Conservation (phyloP, 2,113 vertebrate genomes). For the Burhinus oedicnemus region DNA sequence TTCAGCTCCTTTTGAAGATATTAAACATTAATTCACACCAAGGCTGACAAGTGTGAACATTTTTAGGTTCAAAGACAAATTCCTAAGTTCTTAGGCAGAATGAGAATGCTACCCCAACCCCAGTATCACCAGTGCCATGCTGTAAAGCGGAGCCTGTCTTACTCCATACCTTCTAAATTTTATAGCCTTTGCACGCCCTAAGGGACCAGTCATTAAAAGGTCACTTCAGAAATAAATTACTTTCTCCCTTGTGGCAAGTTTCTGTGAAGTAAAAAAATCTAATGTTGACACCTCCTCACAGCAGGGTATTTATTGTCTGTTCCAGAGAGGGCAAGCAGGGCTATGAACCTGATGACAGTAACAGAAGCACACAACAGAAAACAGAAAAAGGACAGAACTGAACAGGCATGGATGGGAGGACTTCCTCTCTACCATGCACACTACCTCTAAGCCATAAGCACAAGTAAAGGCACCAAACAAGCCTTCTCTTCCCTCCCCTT, state of each 20-base stretch:
- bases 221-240: slow-evolving; percentile 70
- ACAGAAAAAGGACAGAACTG: background rate
- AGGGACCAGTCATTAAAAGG: slow-evolving; percentile 71
- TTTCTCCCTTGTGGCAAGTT: slow-evolving; percentile 36
- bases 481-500: background rate
- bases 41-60: background rate
- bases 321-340: slow-evolving; percentile 35
- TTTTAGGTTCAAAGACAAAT: slow-evolving; percentile 11
- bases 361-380: slow-evolving; percentile 9
- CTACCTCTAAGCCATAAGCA: background rate
- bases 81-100: background rate
- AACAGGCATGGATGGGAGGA: background rate
- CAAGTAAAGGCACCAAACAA: background rate
- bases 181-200: slow-evolving; percentile 57
- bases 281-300: slow-evolving; percentile 21
- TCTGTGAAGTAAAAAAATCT: slow-evolving; percentile 63
- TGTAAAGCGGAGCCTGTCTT: slow-evolving; percentile 61
- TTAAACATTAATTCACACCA: background rate
- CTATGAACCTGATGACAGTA: slow-evolving; percentile 26
- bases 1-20: background rate
- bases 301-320: slow-evolving; percentile 47
- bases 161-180: slow-evolving; percentile 54
- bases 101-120: background rate
- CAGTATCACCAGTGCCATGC: background rate
- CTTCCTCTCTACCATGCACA: background rate